Evolutionary conservation across 2,113 vertebrate genomes (phyloP).

Genomic region (Phalacrocorax aristotelis): DNA sequence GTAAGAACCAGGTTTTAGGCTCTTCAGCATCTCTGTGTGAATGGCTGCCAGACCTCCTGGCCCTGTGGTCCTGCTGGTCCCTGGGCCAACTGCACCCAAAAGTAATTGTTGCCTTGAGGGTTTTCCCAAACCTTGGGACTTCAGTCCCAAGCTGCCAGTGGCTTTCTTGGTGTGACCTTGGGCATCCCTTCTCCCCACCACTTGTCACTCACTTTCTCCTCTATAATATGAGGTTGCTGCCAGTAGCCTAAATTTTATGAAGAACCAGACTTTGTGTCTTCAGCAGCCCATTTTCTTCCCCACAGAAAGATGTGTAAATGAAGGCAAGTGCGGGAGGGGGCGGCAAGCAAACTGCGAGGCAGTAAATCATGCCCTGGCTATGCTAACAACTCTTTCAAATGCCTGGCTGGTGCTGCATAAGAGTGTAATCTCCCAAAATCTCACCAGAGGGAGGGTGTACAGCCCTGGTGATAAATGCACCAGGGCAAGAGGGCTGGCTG

Average conservation of each 20-base stretch:
- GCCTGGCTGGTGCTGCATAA: not conserved
- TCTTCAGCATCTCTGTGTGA: not conserved
- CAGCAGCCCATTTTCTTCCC: not conserved
- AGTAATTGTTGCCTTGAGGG: not conserved
- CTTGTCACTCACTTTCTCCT: not conserved
- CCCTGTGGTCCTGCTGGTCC: not conserved
- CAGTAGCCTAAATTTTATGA: not conserved
- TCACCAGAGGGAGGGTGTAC: not conserved
- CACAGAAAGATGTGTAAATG: not conserved
- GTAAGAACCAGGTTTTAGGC: not conserved
- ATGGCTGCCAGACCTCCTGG: not conserved
- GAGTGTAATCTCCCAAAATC: not conserved
- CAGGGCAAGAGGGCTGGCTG: not conserved
- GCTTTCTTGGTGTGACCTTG: not conserved
- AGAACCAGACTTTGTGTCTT: not conserved
- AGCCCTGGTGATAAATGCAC: not conserved
- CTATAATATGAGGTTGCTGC: not conserved
- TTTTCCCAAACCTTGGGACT: not conserved
- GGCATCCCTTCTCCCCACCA: no score
- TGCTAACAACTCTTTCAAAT: not conserved
- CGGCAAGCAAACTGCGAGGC: rapidly evolving
- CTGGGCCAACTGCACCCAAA: not conserved
- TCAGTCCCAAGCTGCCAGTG: rapidly evolving
- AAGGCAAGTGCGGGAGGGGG: not conserved
- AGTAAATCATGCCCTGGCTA: not conserved